A percentile compares a stretch with the other conserved stretches of the same genome.
Conservation (phyloP, 2,888 invertebrate species). For the Graphium colonna region DNA sequence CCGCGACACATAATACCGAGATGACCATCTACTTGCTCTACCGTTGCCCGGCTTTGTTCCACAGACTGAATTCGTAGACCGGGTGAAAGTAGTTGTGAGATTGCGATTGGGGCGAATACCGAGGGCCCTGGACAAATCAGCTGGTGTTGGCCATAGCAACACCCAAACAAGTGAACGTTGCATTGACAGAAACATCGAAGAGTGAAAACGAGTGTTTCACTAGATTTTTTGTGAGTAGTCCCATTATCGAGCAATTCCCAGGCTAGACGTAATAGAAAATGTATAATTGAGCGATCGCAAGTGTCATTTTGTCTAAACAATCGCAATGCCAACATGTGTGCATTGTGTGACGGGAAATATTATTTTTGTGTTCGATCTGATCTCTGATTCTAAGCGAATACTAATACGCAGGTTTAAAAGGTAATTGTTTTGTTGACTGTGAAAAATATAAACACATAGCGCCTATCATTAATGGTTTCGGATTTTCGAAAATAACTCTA, state of each 20-base stretch:
- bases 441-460: too few species aligned
- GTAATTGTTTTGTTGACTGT: too few species aligned
- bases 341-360: neutral
- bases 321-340: neutral
- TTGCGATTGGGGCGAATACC: too few species aligned
- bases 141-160: too few species aligned
- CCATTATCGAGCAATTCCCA: slow-evolving; percentile 67
- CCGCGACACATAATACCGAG: slow-evolving; percentile 26
- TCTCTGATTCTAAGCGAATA: neutral
- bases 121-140: too few species aligned
- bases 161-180: slow-evolving; percentile 26
- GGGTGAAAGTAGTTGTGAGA: neutral
- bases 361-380: too few species aligned
- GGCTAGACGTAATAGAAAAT: slow-evolving; percentile 63
- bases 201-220: slow-evolving; percentile 52
- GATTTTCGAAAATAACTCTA: too few species aligned
- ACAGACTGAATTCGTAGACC: neutral
- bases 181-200: slow-evolving; percentile 38
- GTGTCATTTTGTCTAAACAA: slow-evolving; percentile 37
- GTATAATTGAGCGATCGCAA: slow-evolving; percentile 41
- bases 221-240: slow-evolving; percentile 50
- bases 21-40: slow-evolving; percentile 23
- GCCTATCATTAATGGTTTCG: neutral
- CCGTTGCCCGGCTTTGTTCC: slow-evolving; percentile 20
- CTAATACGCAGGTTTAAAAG: too few species aligned